Conservation (phyloP, 1,140 invertebrate genomes). For the Cheumatopsyche charites region DNA sequence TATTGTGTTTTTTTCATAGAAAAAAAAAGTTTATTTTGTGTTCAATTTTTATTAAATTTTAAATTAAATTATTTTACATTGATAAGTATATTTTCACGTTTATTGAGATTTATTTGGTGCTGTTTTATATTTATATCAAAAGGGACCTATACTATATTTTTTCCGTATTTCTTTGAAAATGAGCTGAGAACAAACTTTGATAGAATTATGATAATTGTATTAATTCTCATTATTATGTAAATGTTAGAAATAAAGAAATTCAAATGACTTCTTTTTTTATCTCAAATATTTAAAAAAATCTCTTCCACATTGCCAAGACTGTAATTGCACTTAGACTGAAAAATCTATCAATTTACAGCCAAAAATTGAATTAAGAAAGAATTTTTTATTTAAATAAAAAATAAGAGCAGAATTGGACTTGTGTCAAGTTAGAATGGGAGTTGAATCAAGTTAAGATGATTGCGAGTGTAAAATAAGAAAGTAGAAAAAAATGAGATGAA, state of each 20-base stretch:
- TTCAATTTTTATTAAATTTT: neutral
- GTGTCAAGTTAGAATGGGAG: too few relatives aligned
- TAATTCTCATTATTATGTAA: conserved; percentile 22
- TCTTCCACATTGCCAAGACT: too few relatives aligned
- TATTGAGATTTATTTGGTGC: conserved; percentile 4
- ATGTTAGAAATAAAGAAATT: conserved; percentile 36
- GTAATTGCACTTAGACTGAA: too few relatives aligned
- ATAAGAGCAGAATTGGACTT: too few relatives aligned
- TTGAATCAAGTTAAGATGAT: too few relatives aligned
- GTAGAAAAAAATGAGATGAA: too few relatives aligned
- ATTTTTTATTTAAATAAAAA: too few relatives aligned
- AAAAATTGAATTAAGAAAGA: too few relatives aligned
- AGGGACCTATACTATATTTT: too few relatives aligned
- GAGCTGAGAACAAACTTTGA: neutral
- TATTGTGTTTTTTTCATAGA: neutral
- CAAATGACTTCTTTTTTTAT: conserved; percentile 10
- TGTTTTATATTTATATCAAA: neutral
- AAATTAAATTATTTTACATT: neutral
- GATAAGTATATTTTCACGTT: neutral
- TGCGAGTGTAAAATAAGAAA: too few relatives aligned
- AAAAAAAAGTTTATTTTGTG: neutral
- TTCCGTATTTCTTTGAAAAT: neutral
- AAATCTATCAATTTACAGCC: too few relatives aligned
- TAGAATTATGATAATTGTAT: conserved; percentile 15
- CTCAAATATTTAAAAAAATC: too few relatives aligned